Base-by-base conservation (phyloP, 2,113 vertebrate species). In the Petromus typicus region DNA sequence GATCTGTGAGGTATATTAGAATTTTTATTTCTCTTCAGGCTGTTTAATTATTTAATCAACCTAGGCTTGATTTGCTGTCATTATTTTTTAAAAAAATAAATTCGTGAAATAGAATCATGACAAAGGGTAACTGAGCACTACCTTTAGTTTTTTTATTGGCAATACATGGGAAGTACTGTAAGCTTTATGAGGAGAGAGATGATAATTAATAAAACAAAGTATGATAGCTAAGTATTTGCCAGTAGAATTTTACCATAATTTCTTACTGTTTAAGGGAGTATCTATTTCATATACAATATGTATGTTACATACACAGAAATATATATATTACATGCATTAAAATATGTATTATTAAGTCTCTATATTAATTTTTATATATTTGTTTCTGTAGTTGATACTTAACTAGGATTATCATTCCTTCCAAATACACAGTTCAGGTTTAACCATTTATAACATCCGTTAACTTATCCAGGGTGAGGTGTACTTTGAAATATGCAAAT, bases 241-340 rank as follows among this genome's bases (percentile, higher is more conserved):
- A 86, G 64, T 18, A 63, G 81, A 86, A 56, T 86, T 90, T 86
- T 86, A 56, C n/a, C 88, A 25, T 89, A 57, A 66, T 73, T 96
- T 93, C 40, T 90, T 93, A 43, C 63, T 86, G 45, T n/a, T 90
- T 92, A 87, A 88, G 84, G 84, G 79, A 91, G 22, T 57, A 3
- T 86, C 14, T 73, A 8, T 30, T 27, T 71, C 0, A 37, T 14
- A 83, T 45, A 61, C 7, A 40, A 66, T 75, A 80, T 67, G 3
- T 23, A 61, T 32, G 17, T 64, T 32, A 71, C 34, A 13, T n/a
- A 82, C 37, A 16, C 37, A 57, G 17, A 57, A 57, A 40, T 91
- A 7, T 66, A 30, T 87, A 56, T 76, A n/a, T 85, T 73, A 75
- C 34, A 80, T 56, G 32, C 4, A 82, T 83, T 76, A 86, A 59